A percentile compares a stretch with the other conserved stretches of the same genome.
phyloP scores from a whole-genome alignment of 2,113 vertebrate genomes.

The Ophiodon elongatus region DNA sequence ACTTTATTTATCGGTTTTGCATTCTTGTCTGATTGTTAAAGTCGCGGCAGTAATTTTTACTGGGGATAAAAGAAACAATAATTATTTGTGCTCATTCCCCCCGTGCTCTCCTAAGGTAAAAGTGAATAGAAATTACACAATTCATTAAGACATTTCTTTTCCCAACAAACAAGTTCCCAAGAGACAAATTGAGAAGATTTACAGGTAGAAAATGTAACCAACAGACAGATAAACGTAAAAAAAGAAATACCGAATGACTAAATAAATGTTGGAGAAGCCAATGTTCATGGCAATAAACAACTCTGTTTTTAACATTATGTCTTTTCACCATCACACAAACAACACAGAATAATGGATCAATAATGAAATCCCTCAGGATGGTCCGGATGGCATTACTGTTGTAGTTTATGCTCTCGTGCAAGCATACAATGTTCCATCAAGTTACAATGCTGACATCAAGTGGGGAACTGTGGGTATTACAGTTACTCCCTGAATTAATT shows the following conservation, averaged over 20 bases:
- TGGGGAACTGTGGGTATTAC: slow-evolving; percentile 45
- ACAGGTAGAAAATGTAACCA: not conserved
- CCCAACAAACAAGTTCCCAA: not conserved
- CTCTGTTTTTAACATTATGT: not conserved
- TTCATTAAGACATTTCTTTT: slow-evolving; percentile 25
- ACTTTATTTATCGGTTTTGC: slow-evolving; percentile 58
- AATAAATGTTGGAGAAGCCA: not conserved
- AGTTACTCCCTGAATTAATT: not conserved
- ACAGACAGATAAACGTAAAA: not conserved
- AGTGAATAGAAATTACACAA: slow-evolving; percentile 30
- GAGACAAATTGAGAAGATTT: not conserved
- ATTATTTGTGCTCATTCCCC: slow-evolving; percentile 18
- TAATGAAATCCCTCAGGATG: not conserved
- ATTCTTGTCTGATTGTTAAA: slow-evolving; percentile 41
- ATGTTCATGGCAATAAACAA: not conserved
- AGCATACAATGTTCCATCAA: slow-evolving; percentile 8
- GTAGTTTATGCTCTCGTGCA: not conserved
- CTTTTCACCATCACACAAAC: not conserved
- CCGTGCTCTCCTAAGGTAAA: slow-evolving; percentile 11
- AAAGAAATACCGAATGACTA: not conserved
- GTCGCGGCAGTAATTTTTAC: slow-evolving; percentile 2
- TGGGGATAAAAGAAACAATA: not conserved
- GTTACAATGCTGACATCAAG: slow-evolving; percentile 73
- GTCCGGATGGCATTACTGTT: not conserved
- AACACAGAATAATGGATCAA: not conserved